Base-by-base conservation (phyloP, 2,113 vertebrate genomes). In the Paracanthobrama guichenoti region DNA sequence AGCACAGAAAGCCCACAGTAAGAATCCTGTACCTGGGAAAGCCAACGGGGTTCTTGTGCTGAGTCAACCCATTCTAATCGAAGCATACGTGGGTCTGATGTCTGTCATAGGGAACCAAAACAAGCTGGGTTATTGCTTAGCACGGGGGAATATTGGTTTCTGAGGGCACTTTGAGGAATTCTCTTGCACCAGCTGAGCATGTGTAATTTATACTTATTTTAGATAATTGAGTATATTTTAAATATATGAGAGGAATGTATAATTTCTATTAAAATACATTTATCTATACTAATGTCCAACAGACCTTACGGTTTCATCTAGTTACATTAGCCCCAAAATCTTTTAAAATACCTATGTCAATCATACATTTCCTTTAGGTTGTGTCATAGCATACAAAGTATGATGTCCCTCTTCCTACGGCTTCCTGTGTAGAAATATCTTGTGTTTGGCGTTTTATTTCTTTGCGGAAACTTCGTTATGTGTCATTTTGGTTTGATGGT, bases 111-210 rank as follows among this genome's bases (percentile, higher is more conserved):
- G 93, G 13, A 95, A 97, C 88, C 92, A 94, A 86, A 96, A 96
- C 92, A 96, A 94, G 76, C 91, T 94, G 85, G 94, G 94, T 16
- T 96, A 96, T 92, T 95, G 92, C 86, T 86, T 95, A 84, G 95
- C 95, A 22, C 92, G 92, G 74, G 95, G 95, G 72, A 96, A 94
- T 74, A 10, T 96, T 6, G 95, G 95, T 24, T 97, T 95, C 91
- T 97, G 88, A 92, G 90, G 60, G 20, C 5, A 12, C 44, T 6
- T 64, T n/a, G 69, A 11, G 57, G 4, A 26, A 2, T 0, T 18
- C 42, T 81, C 80, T 44, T 50, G 0, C 67, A 69, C 59, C 44
- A 73, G 73, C 60, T 26, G 31, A 55, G 24, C 26, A 71, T n/a
- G 14, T 67, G 9, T 72, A 53, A 53, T 73, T 84, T 46, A 46